These are phyloP conservation scores for Paracentrotus lividus DNA, from an alignment of 53 echinoderm and acorn worm species.

Conservation along the genomic window DNA sequence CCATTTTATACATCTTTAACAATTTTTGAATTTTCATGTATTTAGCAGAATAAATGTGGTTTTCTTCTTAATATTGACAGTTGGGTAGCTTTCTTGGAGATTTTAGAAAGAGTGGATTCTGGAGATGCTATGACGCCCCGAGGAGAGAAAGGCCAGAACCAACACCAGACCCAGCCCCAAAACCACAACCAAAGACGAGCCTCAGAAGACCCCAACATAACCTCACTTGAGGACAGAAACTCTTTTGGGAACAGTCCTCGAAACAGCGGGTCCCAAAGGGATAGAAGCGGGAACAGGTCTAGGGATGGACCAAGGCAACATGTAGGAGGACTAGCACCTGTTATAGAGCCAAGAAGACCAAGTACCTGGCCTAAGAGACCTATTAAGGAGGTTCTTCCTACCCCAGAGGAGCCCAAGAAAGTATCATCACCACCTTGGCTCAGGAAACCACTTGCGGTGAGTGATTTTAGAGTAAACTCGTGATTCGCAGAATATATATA, in stretches of 20 bases:
- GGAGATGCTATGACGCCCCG: constrained; percentile 59
- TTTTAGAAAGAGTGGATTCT: constrained; percentile 80
- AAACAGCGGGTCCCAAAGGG: constrained; percentile 20
- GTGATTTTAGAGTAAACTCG: no score
- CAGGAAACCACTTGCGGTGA: constrained; percentile 63
- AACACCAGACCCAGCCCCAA: background rate
- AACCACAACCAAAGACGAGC: background rate
- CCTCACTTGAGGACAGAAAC: constrained; percentile 11
- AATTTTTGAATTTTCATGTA: no score
- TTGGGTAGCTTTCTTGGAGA: constrained; percentile 91
- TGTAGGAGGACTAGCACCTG: background rate
- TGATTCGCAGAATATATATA: no score
- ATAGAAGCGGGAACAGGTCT: constrained; percentile 27
- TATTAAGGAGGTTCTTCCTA: constrained; percentile 47
- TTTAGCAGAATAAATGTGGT: no score
- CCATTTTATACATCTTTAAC: no score
- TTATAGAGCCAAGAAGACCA: constrained; percentile 69
- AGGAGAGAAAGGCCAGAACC: constrained; percentile 5
- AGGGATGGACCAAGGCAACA: constrained; percentile 34
- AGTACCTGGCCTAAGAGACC: constrained; percentile 86
- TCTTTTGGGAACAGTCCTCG: constrained; percentile 34
- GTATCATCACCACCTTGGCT: constrained; percentile 65
- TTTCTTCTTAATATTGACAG: constrained; percentile 53
- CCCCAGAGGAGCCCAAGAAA: constrained; percentile 51
- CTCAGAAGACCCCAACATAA: constrained; percentile 10